Conservation (phyloP, 2,113 vertebrate genomes). For the Urocynchramus pylzowi region DNA sequence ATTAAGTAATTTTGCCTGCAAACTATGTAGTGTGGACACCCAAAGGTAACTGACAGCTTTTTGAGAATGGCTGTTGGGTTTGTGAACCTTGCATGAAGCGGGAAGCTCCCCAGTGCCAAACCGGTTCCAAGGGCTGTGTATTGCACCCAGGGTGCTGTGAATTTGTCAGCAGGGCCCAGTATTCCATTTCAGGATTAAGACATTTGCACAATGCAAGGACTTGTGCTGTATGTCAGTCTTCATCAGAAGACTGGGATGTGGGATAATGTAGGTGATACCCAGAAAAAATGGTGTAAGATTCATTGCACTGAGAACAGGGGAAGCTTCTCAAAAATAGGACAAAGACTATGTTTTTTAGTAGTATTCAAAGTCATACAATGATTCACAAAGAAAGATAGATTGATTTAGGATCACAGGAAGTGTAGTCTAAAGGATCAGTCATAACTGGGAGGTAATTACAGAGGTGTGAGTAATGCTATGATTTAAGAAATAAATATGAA, state of each 20-base stretch:
- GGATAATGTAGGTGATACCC: not conserved
- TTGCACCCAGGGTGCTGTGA: not conserved
- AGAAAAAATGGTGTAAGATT: not conserved
- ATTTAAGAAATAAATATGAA: not conserved
- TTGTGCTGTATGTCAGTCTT: fast-evolving
- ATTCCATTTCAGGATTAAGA: not conserved
- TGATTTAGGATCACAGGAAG: not conserved
- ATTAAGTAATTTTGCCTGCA: not conserved
- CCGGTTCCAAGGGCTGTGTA: not conserved
- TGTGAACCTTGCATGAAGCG: fast-evolving
- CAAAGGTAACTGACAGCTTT: not conserved
- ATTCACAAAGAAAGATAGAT: not conserved
- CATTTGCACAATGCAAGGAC: not conserved
- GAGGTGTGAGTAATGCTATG: fast-evolving
- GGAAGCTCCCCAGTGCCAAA: too few species aligned
- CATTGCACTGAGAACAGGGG: not conserved
- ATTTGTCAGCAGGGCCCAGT: not conserved
- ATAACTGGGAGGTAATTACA: not conserved
- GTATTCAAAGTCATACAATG: not conserved
- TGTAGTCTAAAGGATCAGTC: not conserved
- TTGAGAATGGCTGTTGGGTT: not conserved
- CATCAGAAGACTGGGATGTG: not conserved
- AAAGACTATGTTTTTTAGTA: not conserved
- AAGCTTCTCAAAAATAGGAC: not conserved
- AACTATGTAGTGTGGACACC: not conserved